These are phyloP conservation scores for Glandiceps talaboti DNA, from an alignment of 53 echinoderm and acorn worm genomes.

Conservation along the genomic window DNA sequence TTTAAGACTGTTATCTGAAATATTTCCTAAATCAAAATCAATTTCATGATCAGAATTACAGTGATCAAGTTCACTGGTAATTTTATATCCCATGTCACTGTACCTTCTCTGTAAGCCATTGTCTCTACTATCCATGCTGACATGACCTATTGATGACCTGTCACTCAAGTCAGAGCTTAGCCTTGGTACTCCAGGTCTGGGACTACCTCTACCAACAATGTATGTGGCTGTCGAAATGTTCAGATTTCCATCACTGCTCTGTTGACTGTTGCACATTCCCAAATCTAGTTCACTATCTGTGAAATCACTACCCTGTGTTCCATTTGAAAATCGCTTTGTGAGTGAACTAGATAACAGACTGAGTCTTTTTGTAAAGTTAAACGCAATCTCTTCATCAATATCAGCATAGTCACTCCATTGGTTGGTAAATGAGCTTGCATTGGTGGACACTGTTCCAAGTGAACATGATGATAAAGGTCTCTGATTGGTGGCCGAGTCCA, in stretches of 20 bases:
- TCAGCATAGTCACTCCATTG: neutral
- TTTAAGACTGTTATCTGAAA: neutral
- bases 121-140: neutral
- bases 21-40: neutral
- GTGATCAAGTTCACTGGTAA: neutral
- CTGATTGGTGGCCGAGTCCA: neutral
- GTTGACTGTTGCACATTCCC: neutral
- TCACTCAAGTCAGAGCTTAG: neutral
- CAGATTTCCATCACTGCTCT: neutral
- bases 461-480: neutral
- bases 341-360: neutral
- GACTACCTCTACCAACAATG: neutral
- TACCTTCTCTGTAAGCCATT: neutral
- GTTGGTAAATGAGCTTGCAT: neutral
- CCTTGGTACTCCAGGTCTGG: neutral
- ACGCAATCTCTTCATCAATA: neutral
- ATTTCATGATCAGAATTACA: neutral
- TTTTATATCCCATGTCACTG: neutral
- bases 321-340: neutral
- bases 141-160: neutral
- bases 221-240: neutral
- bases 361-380: neutral
- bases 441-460: neutral
- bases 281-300: neutral
- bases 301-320: neutral